Evolutionary conservation across 1,140 invertebrate genomes (phyloP).

Genomic region (Diachasmimorpha longicaudata): DNA sequence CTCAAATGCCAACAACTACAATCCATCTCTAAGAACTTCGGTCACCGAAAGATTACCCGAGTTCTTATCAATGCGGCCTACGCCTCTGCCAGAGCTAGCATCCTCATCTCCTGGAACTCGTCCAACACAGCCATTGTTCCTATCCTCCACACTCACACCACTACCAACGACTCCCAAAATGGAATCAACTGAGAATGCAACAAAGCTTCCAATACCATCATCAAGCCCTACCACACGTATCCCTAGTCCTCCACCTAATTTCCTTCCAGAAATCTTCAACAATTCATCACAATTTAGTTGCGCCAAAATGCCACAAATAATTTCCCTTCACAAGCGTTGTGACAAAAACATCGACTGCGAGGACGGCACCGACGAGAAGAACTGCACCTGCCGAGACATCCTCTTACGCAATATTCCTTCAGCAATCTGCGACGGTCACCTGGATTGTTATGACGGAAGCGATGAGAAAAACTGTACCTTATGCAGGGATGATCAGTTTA

Average conservation of each 20-base stretch:
- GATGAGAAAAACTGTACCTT: constrained; percentile 77
- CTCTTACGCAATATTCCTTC: constrained; percentile 61
- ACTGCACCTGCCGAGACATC: constrained; percentile 77
- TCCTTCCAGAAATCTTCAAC: not conserved
- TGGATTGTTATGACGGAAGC: constrained; percentile 76
- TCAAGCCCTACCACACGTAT: not conserved
- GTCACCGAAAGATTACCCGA: too few species aligned
- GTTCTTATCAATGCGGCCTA: too few species aligned
- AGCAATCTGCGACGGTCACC: constrained; percentile 78
- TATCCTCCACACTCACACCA: too few species aligned
- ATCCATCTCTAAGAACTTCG: too few species aligned
- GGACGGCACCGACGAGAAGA: constrained; percentile 79
- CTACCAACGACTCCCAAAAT: too few species aligned
- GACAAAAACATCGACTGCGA: constrained; percentile 77
- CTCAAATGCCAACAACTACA: not conserved
- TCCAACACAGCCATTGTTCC: too few species aligned
- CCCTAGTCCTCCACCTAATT: not conserved
- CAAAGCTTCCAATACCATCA: not conserved
- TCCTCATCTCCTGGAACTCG: too few species aligned
- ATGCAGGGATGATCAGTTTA: constrained; percentile 65
- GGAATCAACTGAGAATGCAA: not conserved
- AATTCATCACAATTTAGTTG: constrained; percentile 9
- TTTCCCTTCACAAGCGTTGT: constrained; percentile 69
- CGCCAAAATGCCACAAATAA: constrained; percentile 69
- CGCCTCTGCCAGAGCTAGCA: too few species aligned